Conservation (phyloP, 1,140 invertebrate species). For the Theocolax elegans region DNA sequence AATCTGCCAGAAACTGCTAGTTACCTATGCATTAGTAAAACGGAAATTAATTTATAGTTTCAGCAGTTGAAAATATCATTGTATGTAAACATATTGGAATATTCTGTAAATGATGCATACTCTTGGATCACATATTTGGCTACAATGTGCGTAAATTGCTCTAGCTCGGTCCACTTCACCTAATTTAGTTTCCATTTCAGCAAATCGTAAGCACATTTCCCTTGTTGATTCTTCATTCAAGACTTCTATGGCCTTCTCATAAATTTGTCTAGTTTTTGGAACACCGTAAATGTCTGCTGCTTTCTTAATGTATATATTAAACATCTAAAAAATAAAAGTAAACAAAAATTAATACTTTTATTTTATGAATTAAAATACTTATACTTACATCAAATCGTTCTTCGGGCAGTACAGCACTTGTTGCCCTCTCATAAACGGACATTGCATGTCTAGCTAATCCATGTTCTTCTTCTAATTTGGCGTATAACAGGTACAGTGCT, state of each 20-base stretch:
- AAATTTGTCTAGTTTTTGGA: conserved; percentile 95
- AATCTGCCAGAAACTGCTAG: conserved; percentile 94
- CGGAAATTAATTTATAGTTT: no score
- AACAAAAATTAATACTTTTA: conserved; percentile 11
- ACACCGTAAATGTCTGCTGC: conserved; percentile 98
- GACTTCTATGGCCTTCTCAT: conserved; percentile 97
- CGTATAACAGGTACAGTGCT: conserved; percentile 95
- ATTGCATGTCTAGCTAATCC: conserved; percentile 97
- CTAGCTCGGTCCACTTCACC: conserved; percentile 97
- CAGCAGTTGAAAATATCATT: no score
- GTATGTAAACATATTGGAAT: conserved; percentile 10
- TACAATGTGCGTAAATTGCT: conserved; percentile 97
- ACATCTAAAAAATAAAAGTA: conserved; percentile 75
- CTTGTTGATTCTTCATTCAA: conserved; percentile 90
- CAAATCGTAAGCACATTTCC: conserved; percentile 96
- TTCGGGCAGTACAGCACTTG: conserved; percentile 88
- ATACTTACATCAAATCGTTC: conserved; percentile 87
- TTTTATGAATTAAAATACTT: conserved; percentile 19
- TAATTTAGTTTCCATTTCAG: conserved; percentile 97
- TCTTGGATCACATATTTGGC: conserved; percentile 98
- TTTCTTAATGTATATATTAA: conserved; percentile 98
- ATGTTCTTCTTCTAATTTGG: conserved; percentile 98
- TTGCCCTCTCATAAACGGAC: conserved; percentile 97
- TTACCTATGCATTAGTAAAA: conserved; percentile 71
- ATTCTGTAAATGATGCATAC: conserved; percentile 61